Evolutionary conservation across 2,113 vertebrate species (phyloP).

Genomic region (Melospiza georgiana): DNA sequence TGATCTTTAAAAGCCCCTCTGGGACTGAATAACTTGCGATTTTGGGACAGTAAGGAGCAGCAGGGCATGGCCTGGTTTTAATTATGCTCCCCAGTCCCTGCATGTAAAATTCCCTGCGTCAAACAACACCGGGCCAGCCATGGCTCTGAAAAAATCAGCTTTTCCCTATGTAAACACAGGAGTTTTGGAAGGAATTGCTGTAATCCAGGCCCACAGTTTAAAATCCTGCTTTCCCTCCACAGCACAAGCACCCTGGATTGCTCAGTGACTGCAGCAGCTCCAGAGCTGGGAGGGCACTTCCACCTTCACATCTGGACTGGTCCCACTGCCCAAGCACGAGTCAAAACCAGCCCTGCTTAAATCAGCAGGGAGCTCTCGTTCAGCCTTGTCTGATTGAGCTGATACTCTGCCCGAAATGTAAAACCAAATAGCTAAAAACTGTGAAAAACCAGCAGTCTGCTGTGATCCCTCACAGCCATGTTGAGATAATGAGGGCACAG

Average conservation of each 20-base stretch:
- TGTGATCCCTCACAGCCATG: background rate
- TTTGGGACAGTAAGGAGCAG: conserved; percentile 50
- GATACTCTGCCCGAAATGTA: background rate
- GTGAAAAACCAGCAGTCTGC: background rate
- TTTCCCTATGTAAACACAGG: conserved; percentile 41
- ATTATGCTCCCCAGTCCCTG: conserved; percentile 46
- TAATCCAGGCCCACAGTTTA: conserved; percentile 12
- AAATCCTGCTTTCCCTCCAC: background rate
- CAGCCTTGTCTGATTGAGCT: background rate
- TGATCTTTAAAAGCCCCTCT: conserved; percentile 37
- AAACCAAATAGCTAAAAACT: background rate
- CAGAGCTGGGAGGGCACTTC: background rate
- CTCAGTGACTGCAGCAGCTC: background rate
- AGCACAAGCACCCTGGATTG: background rate
- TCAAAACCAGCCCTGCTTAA: background rate
- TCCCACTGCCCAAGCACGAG: background rate
- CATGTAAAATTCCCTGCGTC: conserved; percentile 12
- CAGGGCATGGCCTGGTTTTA: conserved; percentile 50
- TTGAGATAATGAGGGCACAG: background rate
- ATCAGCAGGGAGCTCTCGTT: background rate
- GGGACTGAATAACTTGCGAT: background rate
- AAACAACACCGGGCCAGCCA: conserved; percentile 10
- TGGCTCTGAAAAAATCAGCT: conserved; percentile 42
- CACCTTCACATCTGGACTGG: accelerated
- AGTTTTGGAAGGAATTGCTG: conserved; percentile 27